These are phyloP conservation scores for Drosophila tropicalis DNA, from an alignment of 1,140 invertebrate species.

Conservation along the genomic window DNA sequence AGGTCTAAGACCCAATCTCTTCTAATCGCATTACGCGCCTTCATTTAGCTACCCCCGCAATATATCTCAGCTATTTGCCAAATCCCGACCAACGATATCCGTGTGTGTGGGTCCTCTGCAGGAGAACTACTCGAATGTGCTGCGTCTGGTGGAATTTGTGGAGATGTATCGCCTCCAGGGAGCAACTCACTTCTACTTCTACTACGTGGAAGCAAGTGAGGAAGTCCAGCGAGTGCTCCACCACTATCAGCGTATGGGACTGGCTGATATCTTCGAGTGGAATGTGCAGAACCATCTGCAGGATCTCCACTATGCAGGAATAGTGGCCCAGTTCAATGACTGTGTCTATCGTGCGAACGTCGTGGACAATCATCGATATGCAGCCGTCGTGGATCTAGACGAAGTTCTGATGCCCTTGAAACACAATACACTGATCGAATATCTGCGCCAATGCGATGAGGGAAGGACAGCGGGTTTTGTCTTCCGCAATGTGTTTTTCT, in stretches of 20 bases:
- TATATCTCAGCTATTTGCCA: slow-evolving; percentile 60
- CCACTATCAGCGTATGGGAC: slow-evolving; percentile 83
- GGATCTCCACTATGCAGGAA: slow-evolving; percentile 85
- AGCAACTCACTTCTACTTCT: slow-evolving; percentile 87
- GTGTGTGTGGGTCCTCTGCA: slow-evolving; percentile 88
- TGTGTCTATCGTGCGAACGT: slow-evolving; percentile 85
- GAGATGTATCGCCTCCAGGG: slow-evolving; percentile 88
- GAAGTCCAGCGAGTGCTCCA: slow-evolving; percentile 84
- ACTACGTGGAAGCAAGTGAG: slow-evolving; percentile 85
- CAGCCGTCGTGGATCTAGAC: slow-evolving; percentile 86
- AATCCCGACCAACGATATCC: slow-evolving; percentile 82
- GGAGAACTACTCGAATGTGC: slow-evolving; percentile 85
- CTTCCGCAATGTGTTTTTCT: slow-evolving; percentile 87
- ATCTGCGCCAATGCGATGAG: slow-evolving; percentile 78
- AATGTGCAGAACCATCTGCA: slow-evolving; percentile 83
- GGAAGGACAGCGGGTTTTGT: slow-evolving; percentile 83
- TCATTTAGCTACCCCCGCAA: slow-evolving; percentile 67
- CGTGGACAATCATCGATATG: slow-evolving; percentile 83
- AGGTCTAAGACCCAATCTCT: background rate
- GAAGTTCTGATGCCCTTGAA: slow-evolving; percentile 86
- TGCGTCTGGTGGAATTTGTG: slow-evolving; percentile 87
- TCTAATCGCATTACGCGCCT: too few species aligned
- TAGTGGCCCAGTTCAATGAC: slow-evolving; percentile 87
- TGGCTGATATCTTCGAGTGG: slow-evolving; percentile 86
- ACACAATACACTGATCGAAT: slow-evolving; percentile 74